phyloP scores from a whole-genome alignment of 2,797 vertebrate species.

The Sebastolobus altivelis region DNA sequence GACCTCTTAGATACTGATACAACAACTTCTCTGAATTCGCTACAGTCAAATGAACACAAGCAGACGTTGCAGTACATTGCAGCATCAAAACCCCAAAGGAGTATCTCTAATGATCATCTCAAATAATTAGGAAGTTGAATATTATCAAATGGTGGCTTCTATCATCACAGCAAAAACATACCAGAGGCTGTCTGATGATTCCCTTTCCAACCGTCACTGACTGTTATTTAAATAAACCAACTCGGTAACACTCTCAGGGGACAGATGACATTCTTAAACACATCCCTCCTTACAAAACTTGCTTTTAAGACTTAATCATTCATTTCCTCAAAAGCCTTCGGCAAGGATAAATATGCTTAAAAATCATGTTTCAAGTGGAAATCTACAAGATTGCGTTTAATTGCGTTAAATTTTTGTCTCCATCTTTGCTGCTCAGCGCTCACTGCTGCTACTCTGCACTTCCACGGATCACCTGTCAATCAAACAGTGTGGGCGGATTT shows the following conservation, averaged over 20 bases:
- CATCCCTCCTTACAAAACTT: background rate
- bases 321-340: constrained; percentile 23
- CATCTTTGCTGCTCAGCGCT: background rate
- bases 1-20: constrained; percentile 19
- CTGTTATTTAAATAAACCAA: constrained; percentile 52
- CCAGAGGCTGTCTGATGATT: constrained; percentile 35
- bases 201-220: constrained; percentile 4
- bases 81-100: constrained; percentile 27
- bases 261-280: constrained; percentile 13
- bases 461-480: constrained; percentile 44
- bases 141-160: constrained; percentile 9
- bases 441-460: background rate
- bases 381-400: background rate
- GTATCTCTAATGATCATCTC: constrained; percentile 23
- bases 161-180: constrained; percentile 34
- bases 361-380: background rate
- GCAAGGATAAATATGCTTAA: constrained; percentile 13
- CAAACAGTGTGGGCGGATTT: constrained; percentile 32
- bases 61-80: constrained; percentile 25
- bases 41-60: background rate
- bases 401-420: background rate
- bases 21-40: background rate
- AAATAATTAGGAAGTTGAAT: constrained; percentile 36
- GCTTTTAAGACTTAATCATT: constrained; percentile 14
- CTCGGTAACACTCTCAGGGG: constrained; percentile 27